These are phyloP conservation scores for Burhinus bistriatus DNA, from an alignment of 2,113 vertebrate genomes.

Conservation along the genomic window DNA sequence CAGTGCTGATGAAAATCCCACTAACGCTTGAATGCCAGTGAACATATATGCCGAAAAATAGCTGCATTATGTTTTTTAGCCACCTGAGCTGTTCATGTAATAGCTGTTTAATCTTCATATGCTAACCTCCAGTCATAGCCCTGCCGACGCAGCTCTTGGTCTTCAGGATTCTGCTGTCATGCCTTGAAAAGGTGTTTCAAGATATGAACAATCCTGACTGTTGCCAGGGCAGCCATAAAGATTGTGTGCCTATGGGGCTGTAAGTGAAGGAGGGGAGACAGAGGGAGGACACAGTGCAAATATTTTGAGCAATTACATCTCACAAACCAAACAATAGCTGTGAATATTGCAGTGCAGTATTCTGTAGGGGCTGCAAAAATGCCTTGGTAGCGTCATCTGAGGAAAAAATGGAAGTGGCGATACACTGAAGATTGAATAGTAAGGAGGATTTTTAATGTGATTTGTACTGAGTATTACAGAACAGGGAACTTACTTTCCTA, in stretches of 20 bases:
- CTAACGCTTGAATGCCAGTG: rapidly evolving
- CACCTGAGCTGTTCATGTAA: background rate
- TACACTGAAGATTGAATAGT: background rate
- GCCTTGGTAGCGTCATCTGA: background rate
- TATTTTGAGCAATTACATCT: background rate
- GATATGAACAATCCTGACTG: too few species aligned
- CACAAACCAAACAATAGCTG: background rate
- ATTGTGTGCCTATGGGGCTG: background rate
- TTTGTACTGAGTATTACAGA: background rate
- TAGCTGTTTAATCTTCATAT: background rate
- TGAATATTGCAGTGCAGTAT: background rate
- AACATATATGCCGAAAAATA: background rate
- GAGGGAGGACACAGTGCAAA: background rate
- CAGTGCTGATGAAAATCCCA: background rate
- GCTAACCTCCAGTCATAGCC: background rate
- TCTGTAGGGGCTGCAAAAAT: background rate
- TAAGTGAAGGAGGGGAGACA: background rate
- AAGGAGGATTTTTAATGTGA: background rate
- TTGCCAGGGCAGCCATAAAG: background rate
- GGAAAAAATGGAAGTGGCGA: background rate
- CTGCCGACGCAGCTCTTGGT: background rate
- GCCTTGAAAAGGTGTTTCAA: background rate
- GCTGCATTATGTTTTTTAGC: background rate
- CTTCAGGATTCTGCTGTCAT: background rate
- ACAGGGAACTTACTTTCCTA: background rate